Base-by-base conservation (phyloP, 1,140 invertebrate genomes). In the Hylaeus anthracinus region DNA sequence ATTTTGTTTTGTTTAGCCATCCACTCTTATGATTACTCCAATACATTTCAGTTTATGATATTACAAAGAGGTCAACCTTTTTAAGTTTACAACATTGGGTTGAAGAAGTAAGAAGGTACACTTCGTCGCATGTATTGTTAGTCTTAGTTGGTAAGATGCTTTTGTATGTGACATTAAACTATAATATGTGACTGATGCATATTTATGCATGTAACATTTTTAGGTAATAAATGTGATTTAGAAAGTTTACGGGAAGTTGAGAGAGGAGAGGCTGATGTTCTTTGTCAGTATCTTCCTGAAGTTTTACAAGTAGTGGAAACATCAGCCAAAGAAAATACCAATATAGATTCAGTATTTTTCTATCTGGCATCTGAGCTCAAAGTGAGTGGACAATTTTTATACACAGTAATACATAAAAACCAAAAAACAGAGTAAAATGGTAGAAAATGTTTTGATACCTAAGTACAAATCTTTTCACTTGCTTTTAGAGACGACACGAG, bases 241-340 rank as follows among this genome's bases (percentile, higher is more conserved):
- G 96, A 97, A 86, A 94, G 95, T 67, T 94, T 97, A 82, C 90
- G 97, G 65, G 97, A 98, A 93, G 97, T 98, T 10, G 96, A 97
- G 88, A 95, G 95, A 84, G 95, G 95, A 82, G 97, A 98, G 93
- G 97, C 97, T 5, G 96, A 97, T 90, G 95, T 96, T 58, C 96
- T 98, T 92, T 96, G 97, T 89, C 95, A 97, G 87, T 97, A 97
- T 92, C 95, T 97, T 88, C 96, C 97, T 60, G 97, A 97, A 94
- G 96, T 98, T 58, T 94, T 97, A 89, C 96, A 96, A 91, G 95
- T 97, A 14, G 94, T 98, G 92, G 98, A 99, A 94, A 98, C 98
- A 9, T 98, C 97, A 82, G 98, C 98, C 69, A 98, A 98, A 94
- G 97, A 97, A 88, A 98, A 98, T 88, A 98, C 97, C 61, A 98